Evolutionary conservation across 2,797 vertebrate genomes (phyloP).

Genomic region (Antrozous pallidus): DNA sequence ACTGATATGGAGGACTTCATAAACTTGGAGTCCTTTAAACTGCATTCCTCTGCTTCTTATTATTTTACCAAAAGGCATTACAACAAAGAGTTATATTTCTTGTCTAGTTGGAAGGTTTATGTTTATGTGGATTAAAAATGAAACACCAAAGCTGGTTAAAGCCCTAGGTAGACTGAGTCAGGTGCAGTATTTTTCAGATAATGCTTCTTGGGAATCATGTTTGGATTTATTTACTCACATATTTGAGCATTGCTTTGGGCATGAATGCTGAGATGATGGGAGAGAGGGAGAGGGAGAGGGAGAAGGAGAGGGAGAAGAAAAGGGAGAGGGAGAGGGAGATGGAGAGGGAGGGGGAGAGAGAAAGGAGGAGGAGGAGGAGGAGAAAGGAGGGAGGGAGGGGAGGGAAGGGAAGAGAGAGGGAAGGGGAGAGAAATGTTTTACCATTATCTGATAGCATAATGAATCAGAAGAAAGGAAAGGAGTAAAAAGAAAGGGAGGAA

Average conservation of each 20-base stretch:
- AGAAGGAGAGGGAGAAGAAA: background rate
- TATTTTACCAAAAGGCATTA: slow-evolving; percentile 4
- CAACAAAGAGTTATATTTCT: background rate
- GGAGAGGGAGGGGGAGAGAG: background rate
- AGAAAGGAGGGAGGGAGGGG: background rate
- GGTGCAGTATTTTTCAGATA: background rate
- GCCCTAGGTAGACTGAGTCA: background rate
- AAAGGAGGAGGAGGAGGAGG: no score
- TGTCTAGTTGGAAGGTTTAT: background rate
- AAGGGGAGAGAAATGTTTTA: background rate
- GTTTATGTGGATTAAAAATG: slow-evolving; percentile 2
- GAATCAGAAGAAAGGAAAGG: background rate
- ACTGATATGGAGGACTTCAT: background rate
- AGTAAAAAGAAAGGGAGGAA: background rate
- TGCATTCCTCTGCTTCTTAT: background rate
- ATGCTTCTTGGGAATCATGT: slow-evolving; percentile 32
- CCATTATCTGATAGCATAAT: background rate
- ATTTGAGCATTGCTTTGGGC: background rate
- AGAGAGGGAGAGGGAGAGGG: background rate
- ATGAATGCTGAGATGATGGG: background rate
- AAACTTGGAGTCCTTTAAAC: background rate
- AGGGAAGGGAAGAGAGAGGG: no score
- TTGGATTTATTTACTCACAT: slow-evolving; percentile 43
- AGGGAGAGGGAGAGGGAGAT: background rate
- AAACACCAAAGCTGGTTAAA: background rate